These are phyloP conservation scores for Hylomyscus alleni DNA, from an alignment of 2,797 vertebrate genomes.

Conservation along the genomic window DNA sequence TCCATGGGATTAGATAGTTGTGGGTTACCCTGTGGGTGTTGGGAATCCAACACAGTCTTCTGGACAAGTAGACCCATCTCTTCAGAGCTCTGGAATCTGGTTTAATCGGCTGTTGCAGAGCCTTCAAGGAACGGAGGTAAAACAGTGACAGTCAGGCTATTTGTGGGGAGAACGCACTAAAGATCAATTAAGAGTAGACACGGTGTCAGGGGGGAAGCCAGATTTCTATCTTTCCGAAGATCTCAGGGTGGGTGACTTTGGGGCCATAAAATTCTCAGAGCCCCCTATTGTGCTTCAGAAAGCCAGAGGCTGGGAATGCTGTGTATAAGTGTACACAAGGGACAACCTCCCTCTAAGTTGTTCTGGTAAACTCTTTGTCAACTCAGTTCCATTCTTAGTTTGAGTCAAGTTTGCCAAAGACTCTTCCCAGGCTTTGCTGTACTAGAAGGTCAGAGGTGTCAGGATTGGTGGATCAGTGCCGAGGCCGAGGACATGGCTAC, in stretches of 20 bases:
- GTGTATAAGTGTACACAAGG: too few relatives aligned
- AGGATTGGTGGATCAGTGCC: background rate
- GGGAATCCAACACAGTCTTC: background rate
- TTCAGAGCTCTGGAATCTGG: background rate
- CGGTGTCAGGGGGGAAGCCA: background rate
- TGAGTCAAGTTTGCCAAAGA: background rate
- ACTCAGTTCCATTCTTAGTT: conserved; percentile 19
- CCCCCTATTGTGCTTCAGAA: background rate
- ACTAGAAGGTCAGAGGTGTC: background rate
- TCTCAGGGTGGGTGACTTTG: background rate
- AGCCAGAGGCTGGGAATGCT: background rate
- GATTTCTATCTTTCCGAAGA: background rate
- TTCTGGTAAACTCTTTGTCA: background rate
- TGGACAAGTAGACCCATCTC: background rate
- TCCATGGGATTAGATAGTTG: background rate
- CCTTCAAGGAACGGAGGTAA: background rate
- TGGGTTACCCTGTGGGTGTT: background rate
- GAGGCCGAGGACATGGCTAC: background rate
- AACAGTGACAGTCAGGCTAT: background rate
- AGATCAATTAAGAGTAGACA: background rate
- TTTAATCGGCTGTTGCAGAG: background rate
- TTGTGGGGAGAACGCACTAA: background rate
- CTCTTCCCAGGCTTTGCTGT: background rate
- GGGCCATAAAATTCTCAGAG: background rate
- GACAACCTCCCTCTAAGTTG: background rate